Evolutionary conservation across 1,140 invertebrate species (phyloP).

Genomic region (Drosophila sulfurigaster): DNA sequence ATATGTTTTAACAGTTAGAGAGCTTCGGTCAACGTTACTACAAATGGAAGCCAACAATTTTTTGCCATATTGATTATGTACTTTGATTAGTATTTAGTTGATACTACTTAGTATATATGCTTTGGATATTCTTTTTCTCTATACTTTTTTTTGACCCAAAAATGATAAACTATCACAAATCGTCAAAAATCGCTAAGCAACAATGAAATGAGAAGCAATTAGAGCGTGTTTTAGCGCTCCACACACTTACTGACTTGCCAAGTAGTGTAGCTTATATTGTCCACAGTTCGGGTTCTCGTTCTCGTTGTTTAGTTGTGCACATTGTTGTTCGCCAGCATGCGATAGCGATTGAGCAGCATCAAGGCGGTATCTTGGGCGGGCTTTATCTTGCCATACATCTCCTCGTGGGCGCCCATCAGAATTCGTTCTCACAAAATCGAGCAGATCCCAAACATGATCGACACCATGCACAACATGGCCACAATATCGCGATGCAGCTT

Average conservation of each 20-base stretch:
- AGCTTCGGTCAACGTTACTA: constrained; percentile 62
- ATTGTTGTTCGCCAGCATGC: constrained; percentile 70
- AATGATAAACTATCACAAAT: constrained; percentile 71
- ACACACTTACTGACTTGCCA: constrained; percentile 58
- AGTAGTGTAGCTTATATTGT: constrained; percentile 71
- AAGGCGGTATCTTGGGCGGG: constrained; percentile 67
- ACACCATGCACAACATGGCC: constrained; percentile 82
- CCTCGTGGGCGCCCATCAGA: constrained; percentile 70
- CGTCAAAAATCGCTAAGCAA: constrained; percentile 53
- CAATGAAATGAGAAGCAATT: constrained; percentile 50
- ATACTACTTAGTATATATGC: constrained; percentile 49
- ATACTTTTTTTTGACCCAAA: neutral
- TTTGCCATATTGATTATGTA: constrained; percentile 72
- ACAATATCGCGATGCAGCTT: constrained; percentile 81
- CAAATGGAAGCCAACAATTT: constrained; percentile 70
- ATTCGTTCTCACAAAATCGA: constrained; percentile 84
- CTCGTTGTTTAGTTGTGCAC: constrained; percentile 60
- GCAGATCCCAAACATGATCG: constrained; percentile 77
- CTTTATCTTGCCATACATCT: constrained; percentile 66
- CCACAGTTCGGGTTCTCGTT: constrained; percentile 24
- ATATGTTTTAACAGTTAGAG: constrained; percentile 55
- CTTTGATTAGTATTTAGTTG: constrained; percentile 49
- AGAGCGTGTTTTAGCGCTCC: constrained; percentile 32
- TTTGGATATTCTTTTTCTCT: constrained; percentile 58
- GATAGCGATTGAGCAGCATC: constrained; percentile 69